Percentiles rank a stretch among this genome's conserved stretches.
These are phyloP conservation scores for Alethe diademata DNA, from an alignment of 2,113 vertebrate genomes.

Conservation along the genomic window DNA sequence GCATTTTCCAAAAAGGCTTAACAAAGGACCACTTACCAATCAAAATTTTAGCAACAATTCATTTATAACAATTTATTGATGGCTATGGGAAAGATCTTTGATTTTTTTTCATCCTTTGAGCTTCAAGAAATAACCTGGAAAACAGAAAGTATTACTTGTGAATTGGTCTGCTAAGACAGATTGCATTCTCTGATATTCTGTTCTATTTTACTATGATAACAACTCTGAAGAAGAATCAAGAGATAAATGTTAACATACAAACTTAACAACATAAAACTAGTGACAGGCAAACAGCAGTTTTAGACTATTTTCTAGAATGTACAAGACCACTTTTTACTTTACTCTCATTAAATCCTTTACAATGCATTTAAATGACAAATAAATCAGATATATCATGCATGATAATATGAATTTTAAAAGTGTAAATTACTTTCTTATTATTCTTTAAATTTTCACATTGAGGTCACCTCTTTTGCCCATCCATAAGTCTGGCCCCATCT, in stretches of 20 bases:
- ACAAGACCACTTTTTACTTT: neutral
- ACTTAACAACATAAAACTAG: neutral
- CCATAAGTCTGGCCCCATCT: neutral
- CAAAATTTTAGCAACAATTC: neutral
- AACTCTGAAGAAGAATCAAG: neutral
- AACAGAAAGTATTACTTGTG: neutral
- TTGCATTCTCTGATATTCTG: neutral
- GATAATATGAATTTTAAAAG: neutral
- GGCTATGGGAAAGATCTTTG: neutral
- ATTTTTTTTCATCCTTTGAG: neutral
- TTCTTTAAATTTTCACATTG: neutral
- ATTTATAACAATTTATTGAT: neutral
- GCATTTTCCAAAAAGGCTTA: neutral
- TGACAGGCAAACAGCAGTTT: neutral
- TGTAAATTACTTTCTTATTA: neutral
- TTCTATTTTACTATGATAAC: neutral
- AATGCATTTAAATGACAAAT: neutral
- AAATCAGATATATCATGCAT: neutral
- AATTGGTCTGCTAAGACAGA: neutral
- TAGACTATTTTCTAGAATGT: neutral
- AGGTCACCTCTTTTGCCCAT: neutral
- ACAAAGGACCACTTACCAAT: rapidly evolving
- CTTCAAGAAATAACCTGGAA: neutral
- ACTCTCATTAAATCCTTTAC: neutral
- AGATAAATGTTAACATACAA: neutral